phyloP scores from a whole-genome alignment of 2,888 invertebrate species.

The Aphrophora alni region DNA sequence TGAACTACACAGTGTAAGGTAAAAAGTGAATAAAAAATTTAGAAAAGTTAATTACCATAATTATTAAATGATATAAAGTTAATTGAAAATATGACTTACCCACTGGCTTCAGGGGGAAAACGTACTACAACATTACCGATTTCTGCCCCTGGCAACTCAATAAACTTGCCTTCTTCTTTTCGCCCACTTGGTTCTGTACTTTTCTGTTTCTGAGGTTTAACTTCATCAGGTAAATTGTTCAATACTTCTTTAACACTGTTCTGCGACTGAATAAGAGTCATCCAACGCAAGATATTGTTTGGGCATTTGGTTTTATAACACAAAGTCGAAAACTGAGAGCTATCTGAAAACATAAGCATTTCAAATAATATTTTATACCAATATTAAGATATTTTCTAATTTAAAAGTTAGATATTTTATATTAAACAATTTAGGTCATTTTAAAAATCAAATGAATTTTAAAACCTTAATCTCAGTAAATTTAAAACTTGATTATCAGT shows the following conservation, averaged over 20 bases:
- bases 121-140: constrained; percentile 97
- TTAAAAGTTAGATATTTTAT: too few relatives aligned
- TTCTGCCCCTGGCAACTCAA: constrained; percentile 95
- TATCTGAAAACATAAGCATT: constrained; percentile 16
- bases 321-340: not conserved
- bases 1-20: too few relatives aligned
- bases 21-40: too few relatives aligned
- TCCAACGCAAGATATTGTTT: constrained; percentile 53
- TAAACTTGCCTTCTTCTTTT: constrained; percentile 94
- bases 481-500: too few relatives aligned
- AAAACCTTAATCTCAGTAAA: too few relatives aligned
- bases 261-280: constrained; percentile 18
- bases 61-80: too few relatives aligned
- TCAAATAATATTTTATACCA: too few relatives aligned
- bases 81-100: constrained; percentile 62
- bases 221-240: constrained; percentile 22
- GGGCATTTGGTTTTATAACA: constrained; percentile 18
- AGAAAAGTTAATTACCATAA: too few relatives aligned
- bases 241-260: constrained; percentile 22
- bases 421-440: too few relatives aligned
- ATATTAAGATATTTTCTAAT: too few relatives aligned
- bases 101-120: constrained; percentile 99
- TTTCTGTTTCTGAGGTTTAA: constrained; percentile 18
- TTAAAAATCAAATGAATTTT: too few relatives aligned
- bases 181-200: constrained; percentile 55